Evolutionary conservation across 2,113 vertebrate species (phyloP), one percentile per base, ranked within the genome.

Genomic region (Pyrgilauda ruficollis): DNA sequence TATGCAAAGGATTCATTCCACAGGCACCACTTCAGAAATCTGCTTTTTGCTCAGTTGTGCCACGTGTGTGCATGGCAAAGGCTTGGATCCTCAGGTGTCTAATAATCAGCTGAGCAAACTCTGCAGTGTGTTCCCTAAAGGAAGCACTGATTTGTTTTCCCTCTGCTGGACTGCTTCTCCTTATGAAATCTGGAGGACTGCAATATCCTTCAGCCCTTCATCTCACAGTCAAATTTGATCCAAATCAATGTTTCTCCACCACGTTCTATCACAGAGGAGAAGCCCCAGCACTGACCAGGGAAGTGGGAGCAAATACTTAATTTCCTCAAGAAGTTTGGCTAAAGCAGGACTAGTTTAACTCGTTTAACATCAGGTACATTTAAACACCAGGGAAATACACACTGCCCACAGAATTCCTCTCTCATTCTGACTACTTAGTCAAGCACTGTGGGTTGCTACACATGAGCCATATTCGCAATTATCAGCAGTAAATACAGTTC

Each of bases 211-310:
- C 86, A 92, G 75, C 19, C 35, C 75, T 77, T 85, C 79, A 56
- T 78, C 83, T 93, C 73, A 50, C 52, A 89, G 79, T 53, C 76
- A 96, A 77, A 96, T 88, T 63, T 44, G 68, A 96, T 84, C 90
- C 47, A 77, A 77, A 70, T 70, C 56, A 74, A 16, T 33, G 49
- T 67, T 93, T 74, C 55, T 59, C 24, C 64, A 59, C 30, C 55
- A 52, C 46, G 27, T 63, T 44, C 7, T 37, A 80, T 52, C 68
- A 59, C 55, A 84, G 59, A 80, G 37, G 41, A 93, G 76, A 84
- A 82, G 76, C 33, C 39, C 59, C 55, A 75, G 59, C 44, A 44
- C 30, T 67, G 66, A 61, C 75, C 18, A 7, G 46, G 50, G 22
- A 74, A 92, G 61, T 31, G 15, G 44, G 47, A 92, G 35, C 3